Base-by-base conservation (phyloP, 2,113 vertebrate species). In the Lonchura striata region DNA sequence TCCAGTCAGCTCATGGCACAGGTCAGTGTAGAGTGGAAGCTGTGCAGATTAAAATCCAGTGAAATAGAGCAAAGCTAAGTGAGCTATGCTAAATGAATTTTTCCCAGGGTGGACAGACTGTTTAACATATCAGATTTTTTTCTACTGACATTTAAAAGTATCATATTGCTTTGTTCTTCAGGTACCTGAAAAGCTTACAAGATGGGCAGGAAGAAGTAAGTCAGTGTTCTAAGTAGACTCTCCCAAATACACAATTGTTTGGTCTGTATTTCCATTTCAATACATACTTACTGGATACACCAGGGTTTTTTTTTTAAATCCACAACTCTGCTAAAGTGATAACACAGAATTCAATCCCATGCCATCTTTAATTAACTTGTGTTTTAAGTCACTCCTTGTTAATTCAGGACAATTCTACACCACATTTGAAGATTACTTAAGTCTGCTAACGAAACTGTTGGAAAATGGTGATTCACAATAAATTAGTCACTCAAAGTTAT, bases 401-500 rank as follows among this genome's bases (percentile, higher is more conserved):
- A 75, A 37, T 20, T 75, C 57, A 53, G 31, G 16, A 59, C 24
- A 68, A 77, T n/a, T 13, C 27, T 74, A 54, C 4, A 9, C 4
- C 5, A 2, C 14, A 9, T 37, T 57, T 42, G 7, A 54, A 50
- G 11, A 31, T 21, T 28, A 25, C 18, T 41, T 47, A 41, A 44
- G 39, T 68, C 42, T n/a, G 42, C 47, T 68, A 39, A 46, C 14
- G 39, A 19, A 68, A 35, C 28, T n/a, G 10, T 2, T 19, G 20
- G 28, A 24, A 86, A 80, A 68, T 0, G 4, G 22, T 1, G 2
- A 47, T 9, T 13, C 8, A 17, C 11, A 13, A 47, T 6, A 6
- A 65, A 54, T 59, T 15, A 75, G 21, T 37, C 13, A 41, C 17
- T 3, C 46, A 7, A 66, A 71, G 28, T 3, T 41, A 16, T 12